phyloP scores from a whole-genome alignment of 2,113 vertebrate species.

The Rana temporaria region DNA sequence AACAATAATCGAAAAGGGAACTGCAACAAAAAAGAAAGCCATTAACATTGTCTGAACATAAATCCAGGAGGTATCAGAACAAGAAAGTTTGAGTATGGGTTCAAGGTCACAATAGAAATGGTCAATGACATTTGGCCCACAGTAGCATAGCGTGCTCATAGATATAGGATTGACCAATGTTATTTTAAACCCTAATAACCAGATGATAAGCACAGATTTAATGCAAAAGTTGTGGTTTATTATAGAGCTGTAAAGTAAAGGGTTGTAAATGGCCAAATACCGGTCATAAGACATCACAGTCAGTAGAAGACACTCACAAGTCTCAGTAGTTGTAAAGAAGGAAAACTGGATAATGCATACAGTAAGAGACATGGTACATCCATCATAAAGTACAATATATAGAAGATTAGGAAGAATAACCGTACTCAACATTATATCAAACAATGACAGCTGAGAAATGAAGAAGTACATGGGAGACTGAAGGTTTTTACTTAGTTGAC shows the following conservation, averaged over 20 bases:
- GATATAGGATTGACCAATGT: too few species aligned
- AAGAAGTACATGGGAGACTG: slow-evolving; percentile 44
- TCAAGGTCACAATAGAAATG: too few species aligned
- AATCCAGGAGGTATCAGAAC: too few species aligned
- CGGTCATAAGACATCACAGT: slow-evolving; percentile 58
- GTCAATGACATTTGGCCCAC: too few species aligned
- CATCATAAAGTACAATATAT: not conserved
- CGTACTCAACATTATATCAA: slow-evolving; percentile 29
- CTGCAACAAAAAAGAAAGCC: too few species aligned
- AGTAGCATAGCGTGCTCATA: too few species aligned
- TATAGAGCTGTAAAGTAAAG: slow-evolving; percentile 51
- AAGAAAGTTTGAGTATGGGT: too few species aligned
- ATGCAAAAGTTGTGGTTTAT: slow-evolving; percentile 20
- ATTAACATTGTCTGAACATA: too few species aligned
- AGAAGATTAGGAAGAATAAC: slow-evolving; percentile 20
- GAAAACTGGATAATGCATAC: slow-evolving; percentile 59
- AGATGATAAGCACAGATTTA: not conserved
- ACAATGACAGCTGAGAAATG: slow-evolving; percentile 22
- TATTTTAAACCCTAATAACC: not conserved
- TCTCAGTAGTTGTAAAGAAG: not conserved
- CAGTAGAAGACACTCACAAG: slow-evolving; percentile 34
- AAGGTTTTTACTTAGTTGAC: not conserved
- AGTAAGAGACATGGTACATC: slow-evolving; percentile 26
- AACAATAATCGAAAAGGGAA: too few species aligned
- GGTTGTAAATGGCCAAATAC: slow-evolving; percentile 53